These are phyloP conservation scores for Paraescarpia echinospica DNA, from an alignment of 1,140 invertebrate species.

Conservation along the genomic window DNA sequence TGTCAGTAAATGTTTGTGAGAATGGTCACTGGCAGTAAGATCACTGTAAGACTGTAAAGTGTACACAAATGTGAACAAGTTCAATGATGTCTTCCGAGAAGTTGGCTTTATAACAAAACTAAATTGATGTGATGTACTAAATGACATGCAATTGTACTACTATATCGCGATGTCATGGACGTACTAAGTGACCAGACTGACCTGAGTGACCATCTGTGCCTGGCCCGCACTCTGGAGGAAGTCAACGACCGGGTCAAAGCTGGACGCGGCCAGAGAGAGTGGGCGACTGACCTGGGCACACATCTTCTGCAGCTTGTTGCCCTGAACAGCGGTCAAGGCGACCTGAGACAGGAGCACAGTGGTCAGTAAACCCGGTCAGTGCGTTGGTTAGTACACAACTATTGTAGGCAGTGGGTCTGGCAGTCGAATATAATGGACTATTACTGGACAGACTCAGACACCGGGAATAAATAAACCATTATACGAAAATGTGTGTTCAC, in stretches of 20 bases:
- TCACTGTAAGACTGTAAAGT: too few species aligned
- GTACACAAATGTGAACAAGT: too few species aligned
- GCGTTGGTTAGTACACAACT: background rate
- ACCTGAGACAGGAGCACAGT: constrained; percentile 53
- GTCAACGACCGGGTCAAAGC: constrained; percentile 80
- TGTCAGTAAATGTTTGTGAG: too few species aligned
- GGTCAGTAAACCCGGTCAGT: too few species aligned
- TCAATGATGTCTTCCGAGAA: too few species aligned
- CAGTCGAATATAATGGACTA: too few species aligned
- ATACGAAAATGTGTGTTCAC: too few species aligned
- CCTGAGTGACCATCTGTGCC: constrained; percentile 71
- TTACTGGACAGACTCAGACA: background rate
- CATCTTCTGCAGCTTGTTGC: constrained; percentile 72
- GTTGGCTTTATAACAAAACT: too few species aligned
- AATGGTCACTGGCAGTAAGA: too few species aligned
- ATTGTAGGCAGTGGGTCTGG: background rate
- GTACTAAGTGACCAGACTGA: constrained; percentile 31
- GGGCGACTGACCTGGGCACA: constrained; percentile 68
- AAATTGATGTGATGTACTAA: too few species aligned
- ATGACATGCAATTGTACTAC: too few species aligned
- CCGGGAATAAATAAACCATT: background rate
- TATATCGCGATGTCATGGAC: too few species aligned
- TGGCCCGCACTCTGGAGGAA: constrained; percentile 85
- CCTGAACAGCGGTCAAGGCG: constrained; percentile 67
- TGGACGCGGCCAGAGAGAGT: constrained; percentile 57